Evolutionary conservation across 1,140 invertebrate genomes (phyloP), one percentile per base, ranked within the genome.

Genomic region (Contarinia nasturtii): DNA sequence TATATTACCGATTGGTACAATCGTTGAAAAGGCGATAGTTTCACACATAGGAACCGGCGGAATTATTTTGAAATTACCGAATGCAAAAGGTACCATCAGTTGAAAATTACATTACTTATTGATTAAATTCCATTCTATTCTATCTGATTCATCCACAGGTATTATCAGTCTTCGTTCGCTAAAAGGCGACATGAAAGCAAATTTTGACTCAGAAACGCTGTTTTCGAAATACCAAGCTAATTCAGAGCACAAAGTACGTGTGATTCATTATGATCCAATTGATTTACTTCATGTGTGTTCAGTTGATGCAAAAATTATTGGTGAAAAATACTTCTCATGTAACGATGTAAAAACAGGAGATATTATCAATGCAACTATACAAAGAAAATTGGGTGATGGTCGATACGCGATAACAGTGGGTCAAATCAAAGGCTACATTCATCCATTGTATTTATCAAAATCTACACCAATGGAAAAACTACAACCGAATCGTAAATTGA

Each of bases 201-300:
- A 72, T 42, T 64, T 59, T 18, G 60, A 67, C 42, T 58, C 59
- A 41, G 64, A 69, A 42, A 52, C 61, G 2, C 46, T 66, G 4
- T 42, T 66, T 2, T 46, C 56, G 14, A 65, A 67, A 40, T 78
- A 73, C 57, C 52, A 57, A 1, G 56, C 59, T 10, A 65, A 69
- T 40, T 68, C 70, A 5, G 64, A 55, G 22, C 73, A 77, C 49
- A 65, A 57, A 38, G 73, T 77, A 52, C 66, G 77, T 45, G 53
- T 81, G 4, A 48, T 77, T 2, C 58, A 68, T 8, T 79, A 76
- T 55, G 66, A 68, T 54, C 56, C 59, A 2, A 64, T 79, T 46
- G 74, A 77, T 46, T 63, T 60, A 14, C 52, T 72, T 14, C 77
- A 73, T 51, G 63, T 77, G 34, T 76, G 74, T 50, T 67, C 72